A percentile compares a stretch with the other conserved stretches of the same genome.
These are phyloP conservation scores for Asteroscopus sphinx DNA, from an alignment of 2,888 invertebrate species.

Conservation along the genomic window DNA sequence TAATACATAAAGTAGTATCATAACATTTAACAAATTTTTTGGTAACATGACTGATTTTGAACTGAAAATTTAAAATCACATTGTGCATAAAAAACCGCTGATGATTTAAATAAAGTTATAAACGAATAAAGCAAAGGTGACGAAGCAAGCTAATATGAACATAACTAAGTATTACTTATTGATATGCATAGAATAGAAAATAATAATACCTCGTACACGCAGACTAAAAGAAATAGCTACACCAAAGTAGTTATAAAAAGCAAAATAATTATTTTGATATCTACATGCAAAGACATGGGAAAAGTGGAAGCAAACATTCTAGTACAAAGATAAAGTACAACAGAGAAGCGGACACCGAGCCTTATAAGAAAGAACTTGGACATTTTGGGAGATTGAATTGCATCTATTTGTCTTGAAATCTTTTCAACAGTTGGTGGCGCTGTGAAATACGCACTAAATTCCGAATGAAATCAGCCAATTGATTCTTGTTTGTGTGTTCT, in stretches of 20 bases:
- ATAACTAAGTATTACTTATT: conserved; percentile 14
- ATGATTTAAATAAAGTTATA: conserved; percentile 14
- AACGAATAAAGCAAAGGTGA: conserved; percentile 44
- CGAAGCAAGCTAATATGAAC: conserved; percentile 38
- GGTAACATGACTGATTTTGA: background rate
- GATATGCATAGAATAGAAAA: conserved; percentile 23
- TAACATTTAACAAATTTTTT: background rate
- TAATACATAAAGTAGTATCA: background rate
- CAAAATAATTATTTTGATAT: conserved; percentile 26
- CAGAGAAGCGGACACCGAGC: conserved; percentile 49
- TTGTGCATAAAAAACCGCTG: conserved; percentile 11
- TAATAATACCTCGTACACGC: conserved; percentile 16
- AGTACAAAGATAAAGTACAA: conserved; percentile 18
- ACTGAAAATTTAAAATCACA: conserved; percentile 5
- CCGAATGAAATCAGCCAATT: conserved; percentile 29
- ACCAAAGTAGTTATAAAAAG: conserved; percentile 20
- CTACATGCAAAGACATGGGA: conserved; percentile 40
- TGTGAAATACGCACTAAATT: conserved; percentile 9
- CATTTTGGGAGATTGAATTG: conserved; percentile 45
- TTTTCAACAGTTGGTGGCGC: conserved; percentile 1
- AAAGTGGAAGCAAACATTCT: conserved; percentile 15
- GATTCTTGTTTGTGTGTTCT: conserved; percentile 14
- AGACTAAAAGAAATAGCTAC: conserved; percentile 22
- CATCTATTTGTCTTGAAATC: conserved; percentile 14
- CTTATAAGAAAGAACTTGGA: conserved; percentile 1